Percentiles rank a stretch among this genome's conserved stretches.
phyloP scores from a whole-genome alignment of 2,797 vertebrate genomes.

The Pipistrellus kuhlii region DNA sequence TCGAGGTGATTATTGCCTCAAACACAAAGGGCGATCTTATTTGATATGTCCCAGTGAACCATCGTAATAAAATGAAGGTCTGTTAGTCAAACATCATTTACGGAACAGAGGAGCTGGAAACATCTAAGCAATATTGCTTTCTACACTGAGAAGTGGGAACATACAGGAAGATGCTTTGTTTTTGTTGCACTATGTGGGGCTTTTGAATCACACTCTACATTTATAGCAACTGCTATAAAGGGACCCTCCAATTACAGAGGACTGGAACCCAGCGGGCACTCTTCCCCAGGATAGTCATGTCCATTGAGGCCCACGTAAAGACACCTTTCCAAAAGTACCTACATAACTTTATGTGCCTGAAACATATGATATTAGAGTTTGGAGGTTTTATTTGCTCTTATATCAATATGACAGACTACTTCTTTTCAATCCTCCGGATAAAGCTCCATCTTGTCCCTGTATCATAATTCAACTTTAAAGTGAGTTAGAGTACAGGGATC shows the following conservation, averaged over 20 bases:
- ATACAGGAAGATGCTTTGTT: neutral
- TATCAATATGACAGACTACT: neutral
- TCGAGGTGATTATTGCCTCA: neutral
- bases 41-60: neutral
- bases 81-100: slow-evolving; percentile 11
- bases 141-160: slow-evolving; percentile 1
- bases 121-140: neutral
- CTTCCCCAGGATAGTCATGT: neutral
- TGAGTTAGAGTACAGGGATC: neutral
- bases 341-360: neutral
- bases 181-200: neutral
- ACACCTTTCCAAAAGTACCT: slow-evolving; percentile 8
- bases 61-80: neutral
- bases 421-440: slow-evolving; percentile 13
- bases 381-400: neutral
- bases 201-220: neutral
- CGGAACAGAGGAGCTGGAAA: slow-evolving; percentile 34
- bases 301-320: neutral
- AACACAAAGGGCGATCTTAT: slow-evolving; percentile 6
- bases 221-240: neutral
- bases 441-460: neutral
- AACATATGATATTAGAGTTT: neutral
- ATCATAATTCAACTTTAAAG: slow-evolving; percentile 28
- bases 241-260: neutral
- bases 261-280: neutral